These are phyloP conservation scores for Acanthornis magna DNA, from an alignment of 2,797 vertebrate genomes.

Conservation along the genomic window DNA sequence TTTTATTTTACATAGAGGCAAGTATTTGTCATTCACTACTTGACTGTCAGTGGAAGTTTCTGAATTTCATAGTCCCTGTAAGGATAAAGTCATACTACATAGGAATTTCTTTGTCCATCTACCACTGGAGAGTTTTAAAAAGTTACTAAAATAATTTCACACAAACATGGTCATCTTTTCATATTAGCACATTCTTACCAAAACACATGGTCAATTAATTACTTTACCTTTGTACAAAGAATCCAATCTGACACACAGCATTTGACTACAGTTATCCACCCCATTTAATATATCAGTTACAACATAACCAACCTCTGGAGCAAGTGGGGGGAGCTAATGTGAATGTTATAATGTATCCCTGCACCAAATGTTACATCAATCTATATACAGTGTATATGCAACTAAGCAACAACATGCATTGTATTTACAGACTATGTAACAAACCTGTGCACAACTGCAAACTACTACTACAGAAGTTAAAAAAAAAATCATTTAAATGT, in stretches of 20 bases:
- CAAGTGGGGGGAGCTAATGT: not conserved
- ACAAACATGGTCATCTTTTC: not conserved
- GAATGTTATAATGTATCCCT: not conserved
- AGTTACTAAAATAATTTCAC: not conserved
- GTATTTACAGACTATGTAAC: constrained; percentile 55
- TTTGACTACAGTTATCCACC: not conserved
- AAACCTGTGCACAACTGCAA: constrained; percentile 26
- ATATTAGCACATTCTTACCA: not conserved
- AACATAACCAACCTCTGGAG: not conserved
- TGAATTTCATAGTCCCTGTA: not conserved
- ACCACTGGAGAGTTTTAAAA: not conserved
- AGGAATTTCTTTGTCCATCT: not conserved
- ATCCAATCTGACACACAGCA: not conserved
- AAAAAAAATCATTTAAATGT: constrained; percentile 51
- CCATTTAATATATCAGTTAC: not conserved
- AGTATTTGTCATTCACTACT: not conserved
- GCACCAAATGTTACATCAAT: not conserved
- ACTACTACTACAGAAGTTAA: not conserved
- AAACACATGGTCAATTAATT: not conserved
- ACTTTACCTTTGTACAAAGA: not conserved
- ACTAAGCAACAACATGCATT: not conserved
- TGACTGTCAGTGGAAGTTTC: not conserved
- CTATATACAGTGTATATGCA: constrained; percentile 7
- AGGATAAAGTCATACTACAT: not conserved
- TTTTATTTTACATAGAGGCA: not conserved